Evolutionary conservation across 2,797 vertebrate species (phyloP).

Genomic region (Microctenopoma steveboyesi): DNA sequence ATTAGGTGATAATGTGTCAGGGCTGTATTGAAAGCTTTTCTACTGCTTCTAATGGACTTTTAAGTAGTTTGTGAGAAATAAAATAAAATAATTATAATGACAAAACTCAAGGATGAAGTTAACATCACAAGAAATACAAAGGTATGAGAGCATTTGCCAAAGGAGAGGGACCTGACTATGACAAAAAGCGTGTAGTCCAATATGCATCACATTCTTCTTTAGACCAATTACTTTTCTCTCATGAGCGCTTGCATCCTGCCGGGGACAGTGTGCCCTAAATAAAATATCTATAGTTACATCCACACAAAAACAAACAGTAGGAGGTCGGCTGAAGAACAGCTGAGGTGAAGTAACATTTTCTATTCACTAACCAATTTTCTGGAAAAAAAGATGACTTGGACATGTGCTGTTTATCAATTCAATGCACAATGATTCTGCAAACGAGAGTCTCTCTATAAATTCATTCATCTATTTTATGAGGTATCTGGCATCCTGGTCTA

Average conservation of each 20-base stretch:
- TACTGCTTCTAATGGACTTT: too few relatives aligned
- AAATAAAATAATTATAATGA: too few relatives aligned
- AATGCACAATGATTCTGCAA: neutral
- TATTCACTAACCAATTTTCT: neutral
- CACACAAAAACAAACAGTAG: constrained; percentile 12
- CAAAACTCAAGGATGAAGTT: neutral
- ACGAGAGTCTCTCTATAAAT: neutral
- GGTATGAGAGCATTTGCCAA: neutral
- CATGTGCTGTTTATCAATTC: neutral
- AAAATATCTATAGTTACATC: constrained; percentile 12
- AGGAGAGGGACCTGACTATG: neutral
- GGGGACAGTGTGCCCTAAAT: constrained; percentile 20
- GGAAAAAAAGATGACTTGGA: neutral
- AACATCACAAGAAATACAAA: neutral
- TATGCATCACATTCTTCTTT: constrained; percentile 14
- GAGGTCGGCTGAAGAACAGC: neutral
- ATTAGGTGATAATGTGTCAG: too few relatives aligned
- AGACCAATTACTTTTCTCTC: constrained; percentile 11
- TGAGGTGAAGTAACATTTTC: neutral
- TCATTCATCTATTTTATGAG: constrained; percentile 20
- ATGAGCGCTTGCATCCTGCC: constrained; percentile 8
- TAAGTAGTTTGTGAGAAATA: too few relatives aligned
- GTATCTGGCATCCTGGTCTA: constrained; percentile 3
- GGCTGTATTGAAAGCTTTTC: too few relatives aligned
- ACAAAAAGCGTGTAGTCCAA: neutral